A percentile compares a stretch with the other conserved stretches of the same genome.
Conservation (phyloP, 2,113 vertebrate species). For the Colinus virginianus region DNA sequence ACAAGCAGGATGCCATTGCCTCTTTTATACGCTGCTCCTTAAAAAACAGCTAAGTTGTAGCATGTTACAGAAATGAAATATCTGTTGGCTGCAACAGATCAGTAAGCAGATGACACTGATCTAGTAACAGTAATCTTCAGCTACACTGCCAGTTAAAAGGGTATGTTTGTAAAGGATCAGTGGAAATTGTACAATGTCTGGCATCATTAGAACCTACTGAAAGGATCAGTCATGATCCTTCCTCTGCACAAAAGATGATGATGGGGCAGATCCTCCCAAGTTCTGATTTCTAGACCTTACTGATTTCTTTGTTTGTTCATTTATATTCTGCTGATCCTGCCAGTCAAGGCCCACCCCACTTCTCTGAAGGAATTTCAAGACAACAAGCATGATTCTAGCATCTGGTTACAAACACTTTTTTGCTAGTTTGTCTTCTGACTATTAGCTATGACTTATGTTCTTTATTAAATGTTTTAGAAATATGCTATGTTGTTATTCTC, state of each 20-base stretch:
- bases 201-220: neutral
- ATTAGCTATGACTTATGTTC: neutral
- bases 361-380: neutral
- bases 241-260: neutral
- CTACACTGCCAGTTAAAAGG: neutral
- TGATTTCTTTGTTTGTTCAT: neutral
- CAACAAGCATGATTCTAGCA: neutral
- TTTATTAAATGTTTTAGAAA: neutral
- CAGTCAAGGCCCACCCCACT: neutral
- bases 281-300: neutral
- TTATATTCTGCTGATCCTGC: neutral
- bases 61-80: neutral
- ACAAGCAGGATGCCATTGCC: neutral
- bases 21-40: neutral
- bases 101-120: neutral
- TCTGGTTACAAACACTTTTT: neutral
- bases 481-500: accelerated
- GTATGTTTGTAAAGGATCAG: neutral
- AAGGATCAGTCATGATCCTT: neutral
- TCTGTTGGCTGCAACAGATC: neutral
- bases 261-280: neutral
- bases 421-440: neutral
- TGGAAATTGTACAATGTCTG: neutral
- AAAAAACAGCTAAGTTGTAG: neutral
- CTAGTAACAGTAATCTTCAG: neutral